A percentile compares a stretch with the other conserved stretches of the same genome.
Evolutionary conservation across 2,888 invertebrate genomes (phyloP).

Genomic region (Pyrrhosoma nymphula): DNA sequence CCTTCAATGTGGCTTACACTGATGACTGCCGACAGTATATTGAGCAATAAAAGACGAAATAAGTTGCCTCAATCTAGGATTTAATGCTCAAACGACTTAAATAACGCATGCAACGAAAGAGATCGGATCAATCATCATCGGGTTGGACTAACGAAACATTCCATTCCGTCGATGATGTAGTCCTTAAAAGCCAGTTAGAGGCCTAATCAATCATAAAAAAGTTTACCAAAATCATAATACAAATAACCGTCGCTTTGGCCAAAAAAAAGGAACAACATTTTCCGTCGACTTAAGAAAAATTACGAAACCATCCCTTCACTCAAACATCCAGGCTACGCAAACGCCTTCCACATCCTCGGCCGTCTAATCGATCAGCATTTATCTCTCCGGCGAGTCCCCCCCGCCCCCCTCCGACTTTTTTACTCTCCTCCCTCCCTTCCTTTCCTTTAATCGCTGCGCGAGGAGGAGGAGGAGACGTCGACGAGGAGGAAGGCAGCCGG

Average conservation of each 20-base stretch:
- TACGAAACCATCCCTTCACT: slow-evolving; percentile 35
- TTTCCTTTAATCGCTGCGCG: slow-evolving; percentile 4
- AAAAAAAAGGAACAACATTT: neutral
- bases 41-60: neutral
- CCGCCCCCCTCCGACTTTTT: neutral
- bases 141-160: neutral
- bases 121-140: neutral
- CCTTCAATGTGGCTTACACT: neutral
- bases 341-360: slow-evolving; percentile 23
- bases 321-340: slow-evolving; percentile 28
- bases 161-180: neutral
- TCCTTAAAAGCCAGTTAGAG: neutral
- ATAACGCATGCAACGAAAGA: neutral
- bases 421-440: neutral
- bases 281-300: slow-evolving; percentile 14
- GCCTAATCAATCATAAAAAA: slow-evolving; percentile 11
- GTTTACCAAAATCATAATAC: neutral
- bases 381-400: neutral
- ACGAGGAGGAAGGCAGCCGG: neutral
- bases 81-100: neutral
- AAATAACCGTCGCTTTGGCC: neutral
- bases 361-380: slow-evolving; percentile 34
- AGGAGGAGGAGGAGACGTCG: slow-evolving; percentile 23
- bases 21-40: neutral
- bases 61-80: neutral